Conservation (phyloP, 2,113 vertebrate genomes). For the Tragelaphus imberbis region DNA sequence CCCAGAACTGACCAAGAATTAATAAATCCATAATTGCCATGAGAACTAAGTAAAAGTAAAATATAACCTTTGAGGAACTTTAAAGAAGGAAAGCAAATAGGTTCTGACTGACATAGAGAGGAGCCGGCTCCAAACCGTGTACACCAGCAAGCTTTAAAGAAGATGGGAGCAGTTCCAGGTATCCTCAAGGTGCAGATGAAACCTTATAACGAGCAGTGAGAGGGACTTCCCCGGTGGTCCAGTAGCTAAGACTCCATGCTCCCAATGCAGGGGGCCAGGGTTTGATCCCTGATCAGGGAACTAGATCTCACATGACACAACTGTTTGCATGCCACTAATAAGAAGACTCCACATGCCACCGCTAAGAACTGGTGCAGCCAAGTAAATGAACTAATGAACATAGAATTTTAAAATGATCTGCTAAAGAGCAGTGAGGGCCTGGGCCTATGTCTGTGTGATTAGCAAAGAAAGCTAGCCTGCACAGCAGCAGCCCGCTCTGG, state of each 20-base stretch:
- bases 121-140: neutral
- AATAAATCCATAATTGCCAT: neutral
- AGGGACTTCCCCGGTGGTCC: neutral
- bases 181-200: neutral
- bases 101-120: neutral
- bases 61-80: neutral
- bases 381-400: neutral
- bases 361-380: neutral
- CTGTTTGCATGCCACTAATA: neutral
- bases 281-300: neutral
- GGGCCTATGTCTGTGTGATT: neutral
- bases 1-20: neutral
- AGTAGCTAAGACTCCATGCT: neutral
- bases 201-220: neutral
- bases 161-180: too few relatives aligned
- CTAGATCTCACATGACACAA: neutral
- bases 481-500: neutral
- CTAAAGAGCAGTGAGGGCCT: neutral
- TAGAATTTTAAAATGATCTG: neutral
- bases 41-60: neutral
- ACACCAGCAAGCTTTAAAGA: neutral
- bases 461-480: neutral
- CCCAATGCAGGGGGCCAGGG: neutral
- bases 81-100: neutral
- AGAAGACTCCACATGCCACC: neutral